Conservation (phyloP, 92 coral and sea anemone genomes). For the Parazoanthus darwini region DNA sequence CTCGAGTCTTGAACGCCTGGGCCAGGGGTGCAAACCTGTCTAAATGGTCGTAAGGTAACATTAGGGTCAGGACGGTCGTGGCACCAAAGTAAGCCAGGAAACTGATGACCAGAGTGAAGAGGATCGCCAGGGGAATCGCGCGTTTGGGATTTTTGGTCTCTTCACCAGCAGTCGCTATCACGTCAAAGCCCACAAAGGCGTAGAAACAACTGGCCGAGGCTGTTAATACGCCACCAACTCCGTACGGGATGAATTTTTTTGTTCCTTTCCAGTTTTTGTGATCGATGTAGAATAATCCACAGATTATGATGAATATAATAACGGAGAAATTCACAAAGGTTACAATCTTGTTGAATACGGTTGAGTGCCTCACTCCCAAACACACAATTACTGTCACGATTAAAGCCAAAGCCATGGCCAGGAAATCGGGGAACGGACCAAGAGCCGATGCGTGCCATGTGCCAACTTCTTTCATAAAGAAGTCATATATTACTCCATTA, state of each 20-base stretch:
- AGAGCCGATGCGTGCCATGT: conserved; percentile 64
- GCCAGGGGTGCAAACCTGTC: conserved; percentile 80
- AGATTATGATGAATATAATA: conserved; percentile 58
- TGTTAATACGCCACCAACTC: conserved; percentile 67
- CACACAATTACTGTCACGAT: conserved; percentile 60
- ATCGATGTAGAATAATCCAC: conserved; percentile 69
- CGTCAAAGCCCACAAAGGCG: conserved; percentile 76
- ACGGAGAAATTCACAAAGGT: conserved; percentile 73
- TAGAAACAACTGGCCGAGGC: conserved; percentile 81
- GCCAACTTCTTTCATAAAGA: conserved; percentile 61
- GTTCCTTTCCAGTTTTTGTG: conserved; percentile 69
- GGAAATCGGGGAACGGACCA: conserved; percentile 81
- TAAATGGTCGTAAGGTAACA: conserved; percentile 84
- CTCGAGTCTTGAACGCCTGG: not conserved
- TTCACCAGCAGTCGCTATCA: conserved; percentile 71
- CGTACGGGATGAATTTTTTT: conserved; percentile 66
- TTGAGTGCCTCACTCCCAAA: conserved; percentile 69
- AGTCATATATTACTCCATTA: conserved; percentile 62
- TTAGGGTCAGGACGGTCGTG: conserved; percentile 80
- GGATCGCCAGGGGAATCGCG: conserved; percentile 59
- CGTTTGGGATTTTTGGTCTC: conserved; percentile 70
- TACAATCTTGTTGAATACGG: conserved; percentile 61
- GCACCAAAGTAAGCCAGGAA: conserved; percentile 96
- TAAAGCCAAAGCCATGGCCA: conserved; percentile 61
- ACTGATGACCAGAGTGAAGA: conserved; percentile 69